A percentile compares a stretch with the other conserved stretches of the same genome.
These are phyloP conservation scores for Chionoecetes opilio DNA, from an alignment of 1,140 invertebrate genomes.

Conservation along the genomic window DNA sequence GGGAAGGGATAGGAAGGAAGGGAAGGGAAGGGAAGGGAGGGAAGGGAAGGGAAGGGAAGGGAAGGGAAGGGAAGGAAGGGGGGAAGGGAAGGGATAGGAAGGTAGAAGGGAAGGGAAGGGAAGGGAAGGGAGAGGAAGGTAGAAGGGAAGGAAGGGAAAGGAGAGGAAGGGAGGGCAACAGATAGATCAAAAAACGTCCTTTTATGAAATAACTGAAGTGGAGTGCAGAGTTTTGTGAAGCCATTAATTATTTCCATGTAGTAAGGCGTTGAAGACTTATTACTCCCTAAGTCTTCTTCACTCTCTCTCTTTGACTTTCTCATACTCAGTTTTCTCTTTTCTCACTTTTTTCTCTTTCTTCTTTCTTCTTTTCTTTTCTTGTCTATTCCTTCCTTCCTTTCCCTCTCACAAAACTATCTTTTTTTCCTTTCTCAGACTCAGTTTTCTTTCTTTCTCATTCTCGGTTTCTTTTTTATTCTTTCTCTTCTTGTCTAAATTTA, in stretches of 20 bases:
- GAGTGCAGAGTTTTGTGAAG: conserved; percentile 53
- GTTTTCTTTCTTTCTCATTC: too few species aligned
- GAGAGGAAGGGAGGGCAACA: not conserved
- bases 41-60: not conserved
- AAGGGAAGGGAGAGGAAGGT: not conserved
- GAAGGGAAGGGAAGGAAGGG: not conserved
- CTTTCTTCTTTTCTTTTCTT: too few species aligned
- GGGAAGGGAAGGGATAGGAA: not conserved
- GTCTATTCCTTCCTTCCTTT: too few species aligned
- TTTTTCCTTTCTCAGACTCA: not conserved
- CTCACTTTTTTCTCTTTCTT: too few species aligned
- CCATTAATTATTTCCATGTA: not conserved
- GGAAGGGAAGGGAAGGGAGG: not conserved
- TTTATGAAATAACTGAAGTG: conserved; percentile 59
- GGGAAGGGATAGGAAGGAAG: not conserved
- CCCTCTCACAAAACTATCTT: not conserved
- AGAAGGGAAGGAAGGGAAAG: not conserved
- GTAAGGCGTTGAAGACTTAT: too few species aligned
- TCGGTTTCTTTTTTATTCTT: too few species aligned
- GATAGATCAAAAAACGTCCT: not conserved
- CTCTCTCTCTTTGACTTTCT: not conserved
- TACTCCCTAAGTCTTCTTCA: not conserved
- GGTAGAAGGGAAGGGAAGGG: not conserved
- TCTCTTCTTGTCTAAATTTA: too few species aligned
- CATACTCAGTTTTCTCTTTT: too few species aligned